Evolutionary conservation across 2,113 vertebrate species (phyloP).

Genomic region (Bombycilla garrulus): DNA sequence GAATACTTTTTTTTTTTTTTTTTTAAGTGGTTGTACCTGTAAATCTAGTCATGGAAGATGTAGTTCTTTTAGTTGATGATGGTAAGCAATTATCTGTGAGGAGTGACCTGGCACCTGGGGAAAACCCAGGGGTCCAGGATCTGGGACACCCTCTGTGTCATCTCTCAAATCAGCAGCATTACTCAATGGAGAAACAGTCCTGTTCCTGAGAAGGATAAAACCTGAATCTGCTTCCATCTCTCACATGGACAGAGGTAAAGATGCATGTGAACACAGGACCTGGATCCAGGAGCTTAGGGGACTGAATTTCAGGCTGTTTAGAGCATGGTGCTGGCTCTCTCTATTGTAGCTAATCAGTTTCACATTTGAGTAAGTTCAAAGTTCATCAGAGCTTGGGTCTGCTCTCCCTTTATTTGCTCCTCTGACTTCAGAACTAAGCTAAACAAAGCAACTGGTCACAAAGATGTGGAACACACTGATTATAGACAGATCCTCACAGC

Average conservation of each 20-base stretch:
- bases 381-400: slow-evolving; percentile 3
- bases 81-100: slow-evolving; percentile 10
- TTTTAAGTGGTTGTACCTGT: slow-evolving; percentile 58
- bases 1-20: neutral
- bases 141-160: slow-evolving; percentile 1
- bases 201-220: neutral
- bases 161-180: neutral
- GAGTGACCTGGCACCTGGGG: neutral
- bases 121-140: slow-evolving; percentile 34
- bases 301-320: neutral
- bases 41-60: slow-evolving; percentile 40
- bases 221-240: neutral
- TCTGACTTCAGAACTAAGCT: slow-evolving; percentile 13
- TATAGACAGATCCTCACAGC: neutral
- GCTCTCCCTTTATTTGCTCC: slow-evolving; percentile 38
- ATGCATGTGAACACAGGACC: neutral
- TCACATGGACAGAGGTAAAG: neutral
- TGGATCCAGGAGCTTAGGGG: neutral
- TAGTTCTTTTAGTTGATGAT: neutral
- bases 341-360: neutral
- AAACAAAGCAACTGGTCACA: neutral
- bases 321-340: neutral
- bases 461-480: neutral
- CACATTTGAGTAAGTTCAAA: slow-evolving; percentile 43
- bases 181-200: neutral